Conservation (phyloP, 1,140 invertebrate genomes). For the Brachionus rotundiformis region DNA sequence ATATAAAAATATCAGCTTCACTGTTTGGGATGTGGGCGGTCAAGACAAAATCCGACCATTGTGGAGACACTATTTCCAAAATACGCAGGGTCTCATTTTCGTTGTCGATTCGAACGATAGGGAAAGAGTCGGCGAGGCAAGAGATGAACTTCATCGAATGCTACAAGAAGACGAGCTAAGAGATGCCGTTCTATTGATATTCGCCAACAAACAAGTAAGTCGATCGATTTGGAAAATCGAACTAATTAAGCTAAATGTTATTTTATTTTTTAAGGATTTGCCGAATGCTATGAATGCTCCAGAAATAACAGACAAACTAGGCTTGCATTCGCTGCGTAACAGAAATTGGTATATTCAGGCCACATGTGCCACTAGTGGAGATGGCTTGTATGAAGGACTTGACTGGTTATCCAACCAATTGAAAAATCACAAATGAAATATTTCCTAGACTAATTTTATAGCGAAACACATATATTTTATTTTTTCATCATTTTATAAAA, state of each 20-base stretch:
- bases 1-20: conserved; percentile 66
- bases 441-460: conserved; percentile 38
- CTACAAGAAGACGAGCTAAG: conserved; percentile 90
- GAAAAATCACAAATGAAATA: conserved; percentile 63
- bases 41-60: conserved; percentile 69
- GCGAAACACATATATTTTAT: conserved; percentile 39
- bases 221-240: not conserved
- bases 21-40: conserved; percentile 72
- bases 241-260: not conserved
- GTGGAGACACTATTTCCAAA: conserved; percentile 98
- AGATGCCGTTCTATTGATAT: conserved; percentile 92
- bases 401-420: conserved; percentile 96
- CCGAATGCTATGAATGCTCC: conserved; percentile 96
- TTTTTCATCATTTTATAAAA: conserved; percentile 39
- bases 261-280: conserved; percentile 70
- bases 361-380: conserved; percentile 93
- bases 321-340: conserved; percentile 83
- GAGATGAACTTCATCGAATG: conserved; percentile 91
- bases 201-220: conserved; percentile 88
- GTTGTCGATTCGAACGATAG: conserved; percentile 96
- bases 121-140: conserved; percentile 89
- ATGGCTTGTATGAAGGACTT: conserved; percentile 93
- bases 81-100: conserved; percentile 91
- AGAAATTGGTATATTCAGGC: conserved; percentile 74
- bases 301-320: conserved; percentile 91